Evolutionary conservation across 2,797 vertebrate species (phyloP).

Genomic region (Eptatretus atami): DNA sequence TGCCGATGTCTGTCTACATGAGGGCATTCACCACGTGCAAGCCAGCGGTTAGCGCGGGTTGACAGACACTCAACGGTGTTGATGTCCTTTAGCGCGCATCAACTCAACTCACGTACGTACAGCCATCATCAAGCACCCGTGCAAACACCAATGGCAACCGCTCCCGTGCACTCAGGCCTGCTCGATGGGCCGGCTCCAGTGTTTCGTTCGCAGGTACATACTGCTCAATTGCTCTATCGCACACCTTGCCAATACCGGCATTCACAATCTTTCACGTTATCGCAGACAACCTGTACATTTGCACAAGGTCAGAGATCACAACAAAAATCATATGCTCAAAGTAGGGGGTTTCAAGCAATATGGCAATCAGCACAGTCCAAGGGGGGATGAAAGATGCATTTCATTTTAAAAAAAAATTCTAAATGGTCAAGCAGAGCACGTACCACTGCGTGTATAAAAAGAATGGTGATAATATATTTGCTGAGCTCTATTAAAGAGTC

Average conservation of each 20-base stretch:
- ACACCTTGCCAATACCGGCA: constrained; percentile 20
- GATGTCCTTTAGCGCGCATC: constrained; percentile 74
- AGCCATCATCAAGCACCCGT: constrained; percentile 82
- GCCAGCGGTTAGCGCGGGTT: constrained; percentile 45
- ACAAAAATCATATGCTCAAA: too few species aligned
- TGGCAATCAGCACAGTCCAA: too few species aligned
- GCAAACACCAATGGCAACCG: constrained; percentile 77
- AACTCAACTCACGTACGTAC: constrained; percentile 64
- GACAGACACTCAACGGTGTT: constrained; percentile 86
- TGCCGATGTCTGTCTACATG: constrained; percentile 92
- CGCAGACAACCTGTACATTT: too few species aligned
- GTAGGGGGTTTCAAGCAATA: too few species aligned
- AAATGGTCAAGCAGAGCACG: too few species aligned
- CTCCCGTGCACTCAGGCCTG: constrained; percentile 52
- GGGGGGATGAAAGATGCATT: too few species aligned
- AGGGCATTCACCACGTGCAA: constrained; percentile 93
- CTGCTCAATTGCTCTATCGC: constrained; percentile 74
- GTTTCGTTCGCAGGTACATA: constrained; percentile 74
- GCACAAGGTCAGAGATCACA: too few species aligned
- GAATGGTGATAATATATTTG: too few species aligned
- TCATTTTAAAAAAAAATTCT: too few species aligned
- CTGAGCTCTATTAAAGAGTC: too few species aligned
- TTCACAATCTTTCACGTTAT: too few species aligned
- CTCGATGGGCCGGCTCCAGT: constrained; percentile 72
- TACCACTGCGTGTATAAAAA: too few species aligned